Percentiles rank a stretch among this genome's conserved stretches.
Conservation (phyloP, 2,888 invertebrate genomes). For the Chaitophorus viminalis region DNA sequence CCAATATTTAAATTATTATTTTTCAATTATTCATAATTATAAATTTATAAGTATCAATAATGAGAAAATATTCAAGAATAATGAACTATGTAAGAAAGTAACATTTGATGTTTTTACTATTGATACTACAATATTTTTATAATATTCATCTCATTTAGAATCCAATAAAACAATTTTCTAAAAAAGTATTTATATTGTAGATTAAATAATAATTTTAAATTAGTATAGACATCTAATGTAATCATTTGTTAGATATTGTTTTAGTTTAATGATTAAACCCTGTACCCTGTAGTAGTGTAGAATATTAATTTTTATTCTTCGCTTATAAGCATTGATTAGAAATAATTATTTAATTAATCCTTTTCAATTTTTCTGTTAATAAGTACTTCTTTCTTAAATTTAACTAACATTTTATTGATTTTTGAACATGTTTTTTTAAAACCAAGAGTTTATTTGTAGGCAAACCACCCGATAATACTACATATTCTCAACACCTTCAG, state of each 20-base stretch:
- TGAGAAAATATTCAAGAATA: background rate
- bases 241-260: background rate
- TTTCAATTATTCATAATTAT: too few species aligned
- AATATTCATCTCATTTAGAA: background rate
- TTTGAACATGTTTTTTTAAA: slow-evolving; percentile 53
- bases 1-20: too few species aligned
- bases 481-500: slow-evolving; percentile 70
- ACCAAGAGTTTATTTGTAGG: slow-evolving; percentile 63
- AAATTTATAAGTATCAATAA: too few species aligned
- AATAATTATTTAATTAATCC: slow-evolving; percentile 58
- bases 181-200: background rate
- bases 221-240: background rate
- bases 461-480: slow-evolving; percentile 66
- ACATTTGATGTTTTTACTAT: too few species aligned
- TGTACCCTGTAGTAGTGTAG: slow-evolving; percentile 35
- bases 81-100: background rate
- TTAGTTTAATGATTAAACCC: slow-evolving; percentile 33
- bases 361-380: slow-evolving; percentile 58
- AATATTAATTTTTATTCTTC: slow-evolving; percentile 65
- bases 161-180: background rate
- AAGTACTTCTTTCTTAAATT: slow-evolving; percentile 36
- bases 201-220: slow-evolving; percentile 1
- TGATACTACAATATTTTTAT: background rate
- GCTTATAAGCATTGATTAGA: slow-evolving; percentile 64
- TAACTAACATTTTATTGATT: slow-evolving; percentile 43